These are phyloP conservation scores for Notospermus geniculatus DNA, from an alignment of 1,140 invertebrate genomes.

Conservation along the genomic window DNA sequence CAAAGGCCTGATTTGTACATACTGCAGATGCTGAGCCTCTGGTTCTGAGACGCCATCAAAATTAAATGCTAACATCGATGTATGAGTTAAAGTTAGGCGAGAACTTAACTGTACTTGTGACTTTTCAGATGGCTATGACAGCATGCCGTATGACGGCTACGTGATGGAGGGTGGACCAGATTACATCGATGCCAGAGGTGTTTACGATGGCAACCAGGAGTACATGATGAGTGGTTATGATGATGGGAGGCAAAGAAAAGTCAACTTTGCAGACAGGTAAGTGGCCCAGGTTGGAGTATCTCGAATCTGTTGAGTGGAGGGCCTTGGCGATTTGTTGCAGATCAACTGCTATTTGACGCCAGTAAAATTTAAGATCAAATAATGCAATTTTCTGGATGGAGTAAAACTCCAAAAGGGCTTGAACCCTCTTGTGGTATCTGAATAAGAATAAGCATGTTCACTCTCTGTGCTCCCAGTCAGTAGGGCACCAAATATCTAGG, in stretches of 20 bases:
- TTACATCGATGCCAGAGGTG: slow-evolving; percentile 44
- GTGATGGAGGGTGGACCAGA: slow-evolving; percentile 51
- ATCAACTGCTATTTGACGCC: neutral
- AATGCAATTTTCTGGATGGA: no score
- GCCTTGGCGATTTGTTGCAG: neutral
- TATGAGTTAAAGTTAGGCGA: no score
- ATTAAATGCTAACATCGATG: no score
- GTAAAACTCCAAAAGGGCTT: no score
- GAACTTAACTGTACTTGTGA: no score
- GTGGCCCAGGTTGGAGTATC: neutral
- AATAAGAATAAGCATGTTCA: no score
- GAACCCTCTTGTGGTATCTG: no score
- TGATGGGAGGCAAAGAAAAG: neutral
- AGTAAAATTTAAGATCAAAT: no score
- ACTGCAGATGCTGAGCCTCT: no score
- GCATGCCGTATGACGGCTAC: slow-evolving; percentile 13
- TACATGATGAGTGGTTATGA: slow-evolving; percentile 11
- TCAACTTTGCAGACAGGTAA: slow-evolving; percentile 2
- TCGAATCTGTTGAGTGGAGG: neutral
- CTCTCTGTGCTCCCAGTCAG: no score
- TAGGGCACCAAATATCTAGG: no score
- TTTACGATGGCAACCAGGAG: slow-evolving; percentile 36
- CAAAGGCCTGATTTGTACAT: neutral
- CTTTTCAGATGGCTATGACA: slow-evolving; percentile 40
- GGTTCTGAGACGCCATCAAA: no score